phyloP scores from a whole-genome alignment of 2,888 invertebrate species.

The Atethmia centrago region DNA sequence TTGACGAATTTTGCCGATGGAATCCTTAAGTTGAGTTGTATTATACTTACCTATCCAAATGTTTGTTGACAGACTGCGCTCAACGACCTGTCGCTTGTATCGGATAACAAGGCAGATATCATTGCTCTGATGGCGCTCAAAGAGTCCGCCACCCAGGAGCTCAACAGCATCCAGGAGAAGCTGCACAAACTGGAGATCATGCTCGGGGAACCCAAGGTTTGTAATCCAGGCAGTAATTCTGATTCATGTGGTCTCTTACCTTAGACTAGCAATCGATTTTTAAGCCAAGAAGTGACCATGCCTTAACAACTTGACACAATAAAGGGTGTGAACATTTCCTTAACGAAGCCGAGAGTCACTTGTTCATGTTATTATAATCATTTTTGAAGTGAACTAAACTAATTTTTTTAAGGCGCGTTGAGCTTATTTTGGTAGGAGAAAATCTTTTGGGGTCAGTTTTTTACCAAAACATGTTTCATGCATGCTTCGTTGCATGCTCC shows the following conservation, averaged over 20 bases:
- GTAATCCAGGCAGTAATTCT: background rate
- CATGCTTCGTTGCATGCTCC: too few relatives aligned
- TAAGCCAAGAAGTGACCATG: background rate
- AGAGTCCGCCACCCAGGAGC: slow-evolving; percentile 68
- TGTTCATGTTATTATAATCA: background rate
- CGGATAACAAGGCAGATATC: slow-evolving; percentile 76
- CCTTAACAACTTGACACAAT: background rate
- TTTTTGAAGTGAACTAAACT: too few relatives aligned
- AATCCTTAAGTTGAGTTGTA: background rate
- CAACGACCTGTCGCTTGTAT: slow-evolving; percentile 70
- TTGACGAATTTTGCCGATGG: background rate
- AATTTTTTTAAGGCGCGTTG: too few relatives aligned
- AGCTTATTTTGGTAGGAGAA: too few relatives aligned
- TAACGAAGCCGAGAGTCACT: background rate
- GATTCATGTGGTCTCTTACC: background rate
- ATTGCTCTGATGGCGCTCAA: slow-evolving; percentile 72
- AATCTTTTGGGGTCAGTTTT: too few relatives aligned
- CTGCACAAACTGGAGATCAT: slow-evolving; percentile 69
- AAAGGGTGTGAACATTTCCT: background rate
- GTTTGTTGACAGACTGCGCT: slow-evolving; percentile 73
- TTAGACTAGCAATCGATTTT: background rate
- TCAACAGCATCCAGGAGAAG: slow-evolving; percentile 69
- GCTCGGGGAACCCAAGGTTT: slow-evolving; percentile 84
- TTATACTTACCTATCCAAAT: background rate
- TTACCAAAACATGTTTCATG: too few relatives aligned